Base-by-base conservation (phyloP, 2,113 vertebrate species). In the Bothrops jararaca region DNA sequence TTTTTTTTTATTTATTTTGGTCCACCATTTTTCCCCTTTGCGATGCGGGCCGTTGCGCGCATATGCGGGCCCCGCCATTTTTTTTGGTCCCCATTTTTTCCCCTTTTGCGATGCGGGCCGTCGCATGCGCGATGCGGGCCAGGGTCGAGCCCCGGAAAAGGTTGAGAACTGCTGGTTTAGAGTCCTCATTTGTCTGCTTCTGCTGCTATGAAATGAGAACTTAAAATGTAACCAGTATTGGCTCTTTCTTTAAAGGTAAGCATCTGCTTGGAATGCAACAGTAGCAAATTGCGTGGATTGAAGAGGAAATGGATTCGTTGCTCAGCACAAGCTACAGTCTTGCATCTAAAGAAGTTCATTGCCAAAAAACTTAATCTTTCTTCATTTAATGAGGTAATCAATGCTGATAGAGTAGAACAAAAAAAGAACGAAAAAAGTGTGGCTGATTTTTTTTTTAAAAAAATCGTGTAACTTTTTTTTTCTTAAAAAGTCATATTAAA, bases 301-400 rank as follows among this genome's bases (percentile, higher is more conserved):
- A 99, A 99, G 95, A 97, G 99, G 45, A 99, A 99, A 95, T 99
- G 99, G 99, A 99, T 99, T 96, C 99, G 99, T 96, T 99, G 99
- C 94, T 99, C 99, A 8, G 99, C 99, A 92, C 99, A 99, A 95
- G 99, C 99, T 87, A 99, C 99, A 0, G 99, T 99, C 94, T 98
- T 99, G 90, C 99, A 99, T 96, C 98, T 99, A 92, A 99, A 99
- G 98, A 99, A 99, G 97, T 99, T 99, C 98, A 99, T 99, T 97
- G 99, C 99, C 97, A 99, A 99, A 98, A 99, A 99, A 97, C 98
- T 99, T 85, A 99, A 99, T 96, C 98, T 99, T 93, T 99, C 99
- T 93, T 99, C 99, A 58, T 99, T 99, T 97, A 99, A 99, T 53
- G 99, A 99, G 99, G 99, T 99, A 98, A 96, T 58, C 52, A 29